Conservation (phyloP, 2,113 vertebrate species). For the Lepidothrix coronata region DNA sequence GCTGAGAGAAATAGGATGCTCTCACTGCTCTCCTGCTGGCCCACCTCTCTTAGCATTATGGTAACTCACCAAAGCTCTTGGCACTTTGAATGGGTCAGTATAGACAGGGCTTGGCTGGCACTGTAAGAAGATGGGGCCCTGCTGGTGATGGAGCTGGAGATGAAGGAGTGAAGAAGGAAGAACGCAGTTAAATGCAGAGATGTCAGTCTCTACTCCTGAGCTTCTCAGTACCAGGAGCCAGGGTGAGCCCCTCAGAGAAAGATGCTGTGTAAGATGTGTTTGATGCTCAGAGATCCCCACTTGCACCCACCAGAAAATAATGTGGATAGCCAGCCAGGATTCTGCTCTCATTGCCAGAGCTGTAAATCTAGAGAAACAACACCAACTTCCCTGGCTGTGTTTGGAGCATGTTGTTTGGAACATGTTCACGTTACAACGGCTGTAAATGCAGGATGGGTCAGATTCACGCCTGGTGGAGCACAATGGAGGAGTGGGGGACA, state of each 20-base stretch:
- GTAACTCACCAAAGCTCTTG: not conserved
- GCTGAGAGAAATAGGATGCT: not conserved
- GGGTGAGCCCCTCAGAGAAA: not conserved
- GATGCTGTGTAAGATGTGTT: not conserved
- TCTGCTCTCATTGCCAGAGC: not conserved
- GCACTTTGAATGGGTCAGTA: accelerated
- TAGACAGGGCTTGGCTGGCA: not conserved
- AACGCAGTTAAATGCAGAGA: not conserved
- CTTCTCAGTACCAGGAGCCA: not conserved
- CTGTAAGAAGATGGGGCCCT: not conserved
- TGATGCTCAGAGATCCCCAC: not conserved
- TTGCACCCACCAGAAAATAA: not conserved
- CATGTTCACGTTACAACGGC: not conserved
- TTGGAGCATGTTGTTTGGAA: not conserved
- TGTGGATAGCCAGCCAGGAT: not conserved
- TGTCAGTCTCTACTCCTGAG: not conserved
- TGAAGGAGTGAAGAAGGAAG: not conserved
- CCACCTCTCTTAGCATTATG: accelerated
- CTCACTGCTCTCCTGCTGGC: not conserved
- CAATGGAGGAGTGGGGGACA: not conserved
- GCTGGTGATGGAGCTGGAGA: not conserved
- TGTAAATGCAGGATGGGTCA: not conserved
- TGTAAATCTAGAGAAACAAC: not conserved
- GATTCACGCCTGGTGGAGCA: not conserved
- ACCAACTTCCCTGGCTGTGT: not conserved